phyloP scores from a whole-genome alignment of 2,113 vertebrate species.

The Irena cyanogastra region DNA sequence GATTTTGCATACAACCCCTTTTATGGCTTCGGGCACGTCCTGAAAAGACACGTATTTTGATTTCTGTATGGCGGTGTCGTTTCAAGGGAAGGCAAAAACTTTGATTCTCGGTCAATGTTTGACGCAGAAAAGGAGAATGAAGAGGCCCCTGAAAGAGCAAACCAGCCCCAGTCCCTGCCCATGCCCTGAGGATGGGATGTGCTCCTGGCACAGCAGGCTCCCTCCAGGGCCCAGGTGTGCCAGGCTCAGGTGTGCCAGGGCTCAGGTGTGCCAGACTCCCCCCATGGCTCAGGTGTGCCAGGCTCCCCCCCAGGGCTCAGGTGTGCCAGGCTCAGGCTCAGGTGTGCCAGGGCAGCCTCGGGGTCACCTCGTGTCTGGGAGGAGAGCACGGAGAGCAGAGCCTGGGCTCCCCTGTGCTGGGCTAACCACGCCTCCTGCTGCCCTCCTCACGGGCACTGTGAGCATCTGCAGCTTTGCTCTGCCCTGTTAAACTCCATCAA shows the following conservation, averaged over 20 bases:
- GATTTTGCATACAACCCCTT: not conserved
- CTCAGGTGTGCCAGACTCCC: not conserved
- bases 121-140: not conserved
- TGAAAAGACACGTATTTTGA: not conserved
- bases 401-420: fast-evolving
- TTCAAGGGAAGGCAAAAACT: not conserved
- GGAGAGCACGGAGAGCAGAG: not conserved
- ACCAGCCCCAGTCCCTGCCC: fast-evolving
- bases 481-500: not conserved
- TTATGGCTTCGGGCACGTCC: not conserved
- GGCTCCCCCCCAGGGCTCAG: too few species aligned
- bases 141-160: not conserved
- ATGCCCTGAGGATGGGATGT: fast-evolving
- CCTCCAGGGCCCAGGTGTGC: too few species aligned
- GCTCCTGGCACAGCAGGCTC: not conserved
- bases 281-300: too few species aligned
- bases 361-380: fast-evolving
- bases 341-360: fast-evolving
- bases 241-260: too few species aligned
- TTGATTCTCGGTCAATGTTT: not conserved
- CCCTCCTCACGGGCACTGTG: fast-evolving
- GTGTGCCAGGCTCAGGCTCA: too few species aligned
- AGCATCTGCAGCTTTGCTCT: not conserved
- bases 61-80: not conserved
- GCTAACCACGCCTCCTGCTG: fast-evolving